Base-by-base conservation (phyloP, 2,888 invertebrate genomes). In the Brenthis daphne region DNA sequence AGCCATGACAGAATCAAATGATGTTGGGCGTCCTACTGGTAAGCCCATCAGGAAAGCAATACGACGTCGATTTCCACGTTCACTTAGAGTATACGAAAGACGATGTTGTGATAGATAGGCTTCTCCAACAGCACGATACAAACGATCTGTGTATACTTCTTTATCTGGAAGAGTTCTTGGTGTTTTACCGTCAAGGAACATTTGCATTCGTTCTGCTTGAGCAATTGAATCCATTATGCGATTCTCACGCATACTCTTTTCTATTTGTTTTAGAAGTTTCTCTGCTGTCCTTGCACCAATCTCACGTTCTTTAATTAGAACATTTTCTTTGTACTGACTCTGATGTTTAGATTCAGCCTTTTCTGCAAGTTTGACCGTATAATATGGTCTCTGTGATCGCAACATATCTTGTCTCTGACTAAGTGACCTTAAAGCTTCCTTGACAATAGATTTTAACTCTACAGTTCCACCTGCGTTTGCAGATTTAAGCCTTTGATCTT, bases 1-100 rank as follows among this genome's bases (percentile, higher is more conserved):
- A 11, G 90, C 91, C 83, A 92, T 87, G 0, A 92, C 92, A n/a
- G 92, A 92, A 74, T 92, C 92, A 75, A 87, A 92, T 6, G 92
- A 92, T 14, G 79, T 84, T 0, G 92, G 89, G 2, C 92, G 85
- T 1, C 89, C 89, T 0, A 87, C 82, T 0, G 89, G 85, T 29
- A 92, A 77, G 2, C 92, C 92, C 90, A 92, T 90, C 4, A 92
- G 83, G 77, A 90, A 92, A 53, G 90, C 90, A 55, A 92, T 87
- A 64, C 92, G 86, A 3, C 92, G 87, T 37, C 90, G 82, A 75
- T 92, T 92, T 33, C 91, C 87, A 6, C 88, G 84, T 72, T 92
- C 92, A 69, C 91, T 91, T 11, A 92, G 85, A 3, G 84, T 87
- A 69, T 91, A 92, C 0, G 92, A 92, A 0, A 92, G 75, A 14